Base-by-base conservation (phyloP, 2,113 vertebrate genomes). In the Anser brachyrhynchus region DNA sequence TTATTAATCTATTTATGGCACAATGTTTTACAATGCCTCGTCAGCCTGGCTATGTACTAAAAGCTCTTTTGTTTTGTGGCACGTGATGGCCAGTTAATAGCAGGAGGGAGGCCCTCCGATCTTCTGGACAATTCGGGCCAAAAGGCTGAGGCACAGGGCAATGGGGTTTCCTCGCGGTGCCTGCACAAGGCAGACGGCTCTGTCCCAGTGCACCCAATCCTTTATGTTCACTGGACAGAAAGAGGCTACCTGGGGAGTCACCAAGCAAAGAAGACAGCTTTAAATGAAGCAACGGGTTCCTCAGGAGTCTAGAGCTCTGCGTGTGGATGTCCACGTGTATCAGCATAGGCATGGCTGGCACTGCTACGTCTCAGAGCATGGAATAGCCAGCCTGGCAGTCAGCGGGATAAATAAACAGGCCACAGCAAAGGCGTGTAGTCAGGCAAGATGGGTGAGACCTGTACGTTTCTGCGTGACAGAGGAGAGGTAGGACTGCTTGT, bases 1-100 rank as follows among this genome's bases (percentile, higher is more conserved):
- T 94, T 94, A 94, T 90, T 96, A 89, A 96, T 90, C 57, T 81
- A 88, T 93, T 95, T 95, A 90, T 81, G 69, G 49, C 22, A 43
- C 43, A 93, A 75, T 39, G 22, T 82, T 92, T 93, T 72, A 66
- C 9, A 1, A 65, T 43, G 33, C 39, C 74, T 28, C 33, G 58
- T 65, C 74, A 73, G 74, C 54, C 52, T 35, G 25, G 66, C 74
- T 87, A n/a, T 76, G 44, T 76, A 72, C 79, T 91, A 85, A 83
- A 75, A 77, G 33, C 76, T 92, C 28, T 77, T 87, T 76, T 70
- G 29, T 84, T 83, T 49, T 26, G 31, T 46, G 46, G 66, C 43
- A 54, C n/a, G 35, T 0, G 0, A n/a, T n/a, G 54, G 31, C 59
- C 84, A n/a, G 72, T 84, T 95, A 94, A 93, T 52, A 78, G 79